phyloP scores from a whole-genome alignment of 2,888 invertebrate genomes.

The Hirtodrosophila duncani region DNA sequence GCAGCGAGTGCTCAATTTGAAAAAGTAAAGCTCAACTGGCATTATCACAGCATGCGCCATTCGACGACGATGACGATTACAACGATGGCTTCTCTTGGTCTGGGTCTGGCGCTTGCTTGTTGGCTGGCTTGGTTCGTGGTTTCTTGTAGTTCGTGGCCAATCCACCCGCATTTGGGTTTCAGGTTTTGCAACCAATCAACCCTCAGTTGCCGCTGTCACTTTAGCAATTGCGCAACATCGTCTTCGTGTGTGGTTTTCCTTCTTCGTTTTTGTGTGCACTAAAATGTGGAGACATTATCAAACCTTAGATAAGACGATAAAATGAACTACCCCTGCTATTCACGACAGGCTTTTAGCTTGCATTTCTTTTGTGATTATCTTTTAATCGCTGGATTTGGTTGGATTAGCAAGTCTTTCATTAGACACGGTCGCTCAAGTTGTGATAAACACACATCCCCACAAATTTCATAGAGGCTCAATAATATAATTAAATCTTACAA shows the following conservation, averaged over 20 bases:
- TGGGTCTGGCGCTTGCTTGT: constrained; percentile 1
- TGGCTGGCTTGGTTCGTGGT: neutral
- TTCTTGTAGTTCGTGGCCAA: constrained; percentile 26
- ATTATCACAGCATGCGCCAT: constrained; percentile 66
- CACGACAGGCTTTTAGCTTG: too few species aligned
- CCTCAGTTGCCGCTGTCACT: constrained; percentile 7
- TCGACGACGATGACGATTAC: neutral
- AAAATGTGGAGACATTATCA: constrained; percentile 30
- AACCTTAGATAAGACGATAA: too few species aligned
- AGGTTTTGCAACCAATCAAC: constrained; percentile 48
- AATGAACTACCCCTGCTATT: too few species aligned
- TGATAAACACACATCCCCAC: too few species aligned
- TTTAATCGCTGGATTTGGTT: too few species aligned
- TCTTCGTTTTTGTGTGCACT: constrained; percentile 4
- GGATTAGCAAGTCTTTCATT: too few species aligned
- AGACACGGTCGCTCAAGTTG: too few species aligned
- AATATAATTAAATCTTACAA: too few species aligned
- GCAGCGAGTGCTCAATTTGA: constrained; percentile 69
- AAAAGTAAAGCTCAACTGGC: constrained; percentile 65
- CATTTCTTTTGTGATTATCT: too few species aligned
- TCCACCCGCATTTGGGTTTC: constrained; percentile 59
- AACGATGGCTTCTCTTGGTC: neutral
- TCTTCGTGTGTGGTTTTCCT: constrained; percentile 49
- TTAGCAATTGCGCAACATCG: constrained; percentile 52
- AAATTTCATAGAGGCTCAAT: too few species aligned